Evolutionary conservation across 2,797 vertebrate genomes (phyloP).

Genomic region (Gallirallus australis): DNA sequence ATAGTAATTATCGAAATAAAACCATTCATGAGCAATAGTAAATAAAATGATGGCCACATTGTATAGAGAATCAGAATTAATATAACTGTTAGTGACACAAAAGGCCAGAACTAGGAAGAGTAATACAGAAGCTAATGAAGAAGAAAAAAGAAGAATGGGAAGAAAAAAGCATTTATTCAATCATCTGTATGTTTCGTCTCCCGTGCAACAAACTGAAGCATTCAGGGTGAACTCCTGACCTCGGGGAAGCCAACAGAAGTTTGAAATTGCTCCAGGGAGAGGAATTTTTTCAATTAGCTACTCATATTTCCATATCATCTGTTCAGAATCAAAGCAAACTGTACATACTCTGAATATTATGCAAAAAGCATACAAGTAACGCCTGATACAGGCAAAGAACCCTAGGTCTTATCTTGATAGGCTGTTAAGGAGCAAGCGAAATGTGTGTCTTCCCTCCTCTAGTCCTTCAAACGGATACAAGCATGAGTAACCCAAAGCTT

Average conservation of each 20-base stretch:
- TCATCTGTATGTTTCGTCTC: neutral
- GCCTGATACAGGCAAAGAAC: neutral
- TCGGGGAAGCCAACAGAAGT: neutral
- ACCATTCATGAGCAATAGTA: neutral
- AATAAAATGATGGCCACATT: neutral
- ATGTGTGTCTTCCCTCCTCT: neutral
- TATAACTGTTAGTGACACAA: neutral
- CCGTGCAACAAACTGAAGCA: neutral
- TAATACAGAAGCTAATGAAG: neutral
- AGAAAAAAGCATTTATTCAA: neutral
- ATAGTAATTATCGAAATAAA: neutral
- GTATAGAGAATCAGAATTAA: neutral
- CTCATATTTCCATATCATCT: neutral
- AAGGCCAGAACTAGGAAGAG: neutral
- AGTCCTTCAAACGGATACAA: neutral
- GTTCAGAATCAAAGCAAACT: constrained; percentile 1
- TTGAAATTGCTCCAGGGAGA: neutral
- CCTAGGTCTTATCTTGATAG: neutral
- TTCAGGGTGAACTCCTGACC: neutral
- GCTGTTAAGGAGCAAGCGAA: neutral
- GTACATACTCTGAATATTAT: neutral
- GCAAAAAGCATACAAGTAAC: neutral
- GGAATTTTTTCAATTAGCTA: neutral
- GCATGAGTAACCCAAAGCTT: neutral
- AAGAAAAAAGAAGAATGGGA: neutral